Evolutionary conservation across 2,797 vertebrate genomes (phyloP), one percentile per base, ranked within the genome.

Genomic region (Coccyzus lansbergi): DNA sequence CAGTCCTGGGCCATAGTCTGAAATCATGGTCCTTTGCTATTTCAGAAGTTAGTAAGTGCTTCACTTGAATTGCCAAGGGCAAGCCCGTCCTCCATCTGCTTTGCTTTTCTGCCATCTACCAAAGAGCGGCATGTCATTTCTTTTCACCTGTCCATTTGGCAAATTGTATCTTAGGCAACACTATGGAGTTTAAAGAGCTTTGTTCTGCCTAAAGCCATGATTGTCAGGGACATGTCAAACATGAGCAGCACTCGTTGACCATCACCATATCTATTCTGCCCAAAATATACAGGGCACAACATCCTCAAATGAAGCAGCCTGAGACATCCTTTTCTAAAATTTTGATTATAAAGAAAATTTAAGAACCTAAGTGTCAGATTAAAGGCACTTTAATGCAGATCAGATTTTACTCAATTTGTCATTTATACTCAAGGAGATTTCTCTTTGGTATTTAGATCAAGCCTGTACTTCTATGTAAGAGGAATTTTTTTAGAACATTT

Each of bases 381-480:
- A 81, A 78, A 65, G 10, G 5, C 9, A 55, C 7, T 51, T 71
- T 40, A 36, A 51, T 65, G 55, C 8, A 72, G n/a, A 78, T 58
- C 63, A 60, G 6, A 55, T 83, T 85, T 68, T 85, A 91, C 38
- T 76, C 21, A 49, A 12, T 65, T 85, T 89, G 34, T 87, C 56
- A 59, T 70, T 88, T 91, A 49, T 33, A 63, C 29, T 62, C n/a
- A 58, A 69, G 36, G 31, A 89, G 52, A 92, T 42, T 90, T 68
- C 10, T 80, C 42, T 58, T 84, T 6, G 1, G 46, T 58, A 67
- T 76, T 88, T 83, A 88, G 25, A 76, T 85, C 52, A 92, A 88
- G 21, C 6, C 17, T 86, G 86, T 13, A 52, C 13, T 77, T 89
- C 86, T 55, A 29, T 86, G 38, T n/a, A 70, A 51, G 2, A 80